A percentile compares a stretch with the other conserved stretches of the same genome.
Conservation (phyloP, 2,113 vertebrate species). For the Crotalus tigris region DNA sequence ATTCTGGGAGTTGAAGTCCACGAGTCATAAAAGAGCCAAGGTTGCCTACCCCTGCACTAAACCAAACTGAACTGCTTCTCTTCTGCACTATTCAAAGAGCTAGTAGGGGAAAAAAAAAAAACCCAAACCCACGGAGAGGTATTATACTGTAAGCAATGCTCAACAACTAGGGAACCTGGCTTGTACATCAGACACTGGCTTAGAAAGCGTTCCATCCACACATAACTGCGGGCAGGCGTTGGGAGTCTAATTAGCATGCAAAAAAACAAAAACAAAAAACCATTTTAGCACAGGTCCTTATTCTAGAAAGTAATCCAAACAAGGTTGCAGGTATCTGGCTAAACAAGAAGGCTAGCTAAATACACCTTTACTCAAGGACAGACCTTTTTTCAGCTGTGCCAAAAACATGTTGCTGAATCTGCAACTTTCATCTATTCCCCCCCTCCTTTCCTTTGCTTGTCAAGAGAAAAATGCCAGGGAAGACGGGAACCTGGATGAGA, state of each 20-base stretch:
- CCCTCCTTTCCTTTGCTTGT: not conserved
- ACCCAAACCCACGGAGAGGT: not conserved
- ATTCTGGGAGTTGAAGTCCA: not conserved
- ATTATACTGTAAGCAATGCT: not conserved
- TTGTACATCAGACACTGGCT: too few species aligned
- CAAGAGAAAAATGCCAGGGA: constrained; percentile 7
- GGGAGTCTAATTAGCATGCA: not conserved
- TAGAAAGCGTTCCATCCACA: not conserved
- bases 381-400: not conserved
- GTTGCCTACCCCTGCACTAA: too few species aligned
- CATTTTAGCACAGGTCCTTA: not conserved
- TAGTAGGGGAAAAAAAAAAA: not conserved
- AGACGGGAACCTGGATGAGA: constrained; percentile 16
- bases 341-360: not conserved
- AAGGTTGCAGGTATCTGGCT: not conserved
- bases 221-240: not conserved
- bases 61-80: not conserved
- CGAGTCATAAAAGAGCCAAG: too few species aligned
- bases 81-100: not conserved
- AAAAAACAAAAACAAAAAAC: not conserved
- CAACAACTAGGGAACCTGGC: not conserved
- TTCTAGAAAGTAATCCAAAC: not conserved
- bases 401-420: not conserved
- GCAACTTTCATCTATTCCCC: not conserved
- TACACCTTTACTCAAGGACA: not conserved